Evolutionary conservation across 2,797 vertebrate genomes (phyloP).

Genomic region (Gorsachius magnificus): DNA sequence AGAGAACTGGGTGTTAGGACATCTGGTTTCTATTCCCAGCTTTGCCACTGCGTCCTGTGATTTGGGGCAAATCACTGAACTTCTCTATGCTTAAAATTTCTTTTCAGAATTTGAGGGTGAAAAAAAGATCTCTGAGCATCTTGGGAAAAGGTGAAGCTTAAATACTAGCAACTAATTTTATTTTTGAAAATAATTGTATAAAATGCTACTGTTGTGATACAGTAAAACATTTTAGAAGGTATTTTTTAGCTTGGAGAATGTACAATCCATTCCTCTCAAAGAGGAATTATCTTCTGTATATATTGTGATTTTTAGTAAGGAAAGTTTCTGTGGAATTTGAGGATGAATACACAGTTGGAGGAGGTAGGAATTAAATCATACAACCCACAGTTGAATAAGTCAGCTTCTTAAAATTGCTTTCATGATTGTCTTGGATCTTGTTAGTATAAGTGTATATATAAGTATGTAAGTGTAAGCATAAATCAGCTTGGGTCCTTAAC

Average conservation of each 20-base stretch:
- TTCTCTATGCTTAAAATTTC: background rate
- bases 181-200: background rate
- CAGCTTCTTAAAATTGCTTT: background rate
- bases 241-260: background rate
- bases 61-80: background rate
- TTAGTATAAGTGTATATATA: background rate
- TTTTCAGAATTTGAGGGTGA: background rate
- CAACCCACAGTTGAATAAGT: background rate
- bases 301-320: background rate
- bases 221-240: background rate
- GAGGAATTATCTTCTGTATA: background rate
- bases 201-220: background rate
- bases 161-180: background rate
- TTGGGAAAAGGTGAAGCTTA: background rate
- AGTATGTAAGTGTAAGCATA: background rate
- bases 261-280: background rate
- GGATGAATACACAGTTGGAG: background rate
- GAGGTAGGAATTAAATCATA: background rate
- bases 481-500: background rate
- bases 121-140: background rate
- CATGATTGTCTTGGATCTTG: background rate
- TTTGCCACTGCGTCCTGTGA: background rate
- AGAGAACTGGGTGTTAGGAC: conserved; percentile 54
- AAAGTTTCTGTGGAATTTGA: background rate
- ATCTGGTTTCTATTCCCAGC: conserved; percentile 68